phyloP scores from a whole-genome alignment of 1,140 invertebrate species.

The Drosophila funebris region DNA sequence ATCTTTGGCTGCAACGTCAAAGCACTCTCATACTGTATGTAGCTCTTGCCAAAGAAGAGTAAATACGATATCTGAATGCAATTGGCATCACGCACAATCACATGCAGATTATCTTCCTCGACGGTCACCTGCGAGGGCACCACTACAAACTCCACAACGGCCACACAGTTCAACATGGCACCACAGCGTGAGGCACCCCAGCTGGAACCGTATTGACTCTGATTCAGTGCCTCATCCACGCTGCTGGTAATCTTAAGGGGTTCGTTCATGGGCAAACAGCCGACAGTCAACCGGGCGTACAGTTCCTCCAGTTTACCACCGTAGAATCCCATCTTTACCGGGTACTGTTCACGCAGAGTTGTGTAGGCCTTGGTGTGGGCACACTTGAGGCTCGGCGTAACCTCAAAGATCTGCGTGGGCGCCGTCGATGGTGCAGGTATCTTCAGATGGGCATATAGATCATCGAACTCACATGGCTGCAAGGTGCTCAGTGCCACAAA shows the following conservation, averaged over 20 bases:
- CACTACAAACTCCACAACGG: constrained; percentile 88
- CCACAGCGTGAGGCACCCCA: constrained; percentile 91
- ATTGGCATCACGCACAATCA: constrained; percentile 31
- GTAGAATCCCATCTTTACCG: constrained; percentile 49
- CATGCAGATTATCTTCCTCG: constrained; percentile 34
- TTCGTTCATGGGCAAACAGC: constrained; percentile 9
- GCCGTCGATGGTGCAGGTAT: not conserved
- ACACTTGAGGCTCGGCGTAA: constrained; percentile 29
- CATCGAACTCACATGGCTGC: constrained; percentile 26
- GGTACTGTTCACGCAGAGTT: constrained; percentile 14
- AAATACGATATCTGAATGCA: constrained; percentile 90
- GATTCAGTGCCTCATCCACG: constrained; percentile 84
- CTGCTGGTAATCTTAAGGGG: not conserved
- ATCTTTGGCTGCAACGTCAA: not conserved
- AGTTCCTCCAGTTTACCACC: constrained; percentile 55
- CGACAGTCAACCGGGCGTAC: constrained; percentile 41
- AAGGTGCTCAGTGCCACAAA: constrained; percentile 39
- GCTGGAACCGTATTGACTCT: constrained; percentile 87
- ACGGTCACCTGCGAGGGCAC: constrained; percentile 87
- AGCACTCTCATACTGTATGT: not conserved
- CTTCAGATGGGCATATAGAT: constrained; percentile 42
- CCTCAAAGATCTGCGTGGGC: constrained; percentile 56
- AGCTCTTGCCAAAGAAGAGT: constrained; percentile 87
- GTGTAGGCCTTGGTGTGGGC: constrained; percentile 27
- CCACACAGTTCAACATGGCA: constrained; percentile 89